A percentile compares a stretch with the other conserved stretches of the same genome.
These are phyloP conservation scores for Alosa alosa DNA, from an alignment of 2,113 vertebrate species.

Conservation along the genomic window DNA sequence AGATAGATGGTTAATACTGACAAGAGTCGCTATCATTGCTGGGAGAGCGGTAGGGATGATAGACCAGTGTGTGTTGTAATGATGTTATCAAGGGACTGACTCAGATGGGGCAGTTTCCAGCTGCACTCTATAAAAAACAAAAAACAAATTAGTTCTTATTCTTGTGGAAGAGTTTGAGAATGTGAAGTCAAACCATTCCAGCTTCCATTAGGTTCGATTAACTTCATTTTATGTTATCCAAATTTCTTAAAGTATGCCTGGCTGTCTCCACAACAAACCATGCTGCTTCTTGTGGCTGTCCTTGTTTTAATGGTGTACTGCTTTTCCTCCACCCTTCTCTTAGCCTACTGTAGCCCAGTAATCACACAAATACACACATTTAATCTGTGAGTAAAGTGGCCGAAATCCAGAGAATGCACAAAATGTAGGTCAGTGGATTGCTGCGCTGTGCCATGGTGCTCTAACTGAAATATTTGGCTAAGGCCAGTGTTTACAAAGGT, in stretches of 20 bases:
- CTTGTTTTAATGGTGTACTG: too few relatives aligned
- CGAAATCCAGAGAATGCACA: conserved; percentile 49
- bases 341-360: too few relatives aligned
- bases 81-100: not conserved
- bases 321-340: too few relatives aligned
- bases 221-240: not conserved
- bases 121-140: not conserved
- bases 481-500: conserved; percentile 26
- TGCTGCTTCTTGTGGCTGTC: too few relatives aligned
- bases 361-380: too few relatives aligned
- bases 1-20: not conserved
- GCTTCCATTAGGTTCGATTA: not conserved
- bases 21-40: not conserved
- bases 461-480: conserved; percentile 42
- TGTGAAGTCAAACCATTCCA: not conserved
- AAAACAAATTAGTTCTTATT: too few relatives aligned
- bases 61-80: not conserved
- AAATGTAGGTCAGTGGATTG: conserved; percentile 53
- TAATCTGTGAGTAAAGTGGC: conserved; percentile 44
- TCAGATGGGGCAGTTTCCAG: not conserved
- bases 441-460: conserved; percentile 48
- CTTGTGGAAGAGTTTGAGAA: too few relatives aligned
- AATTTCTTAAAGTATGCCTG: too few relatives aligned
- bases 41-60: not conserved
- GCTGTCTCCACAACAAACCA: too few relatives aligned